Evolutionary conservation across 2,113 vertebrate species (phyloP).

Genomic region (Scortum barcoo): DNA sequence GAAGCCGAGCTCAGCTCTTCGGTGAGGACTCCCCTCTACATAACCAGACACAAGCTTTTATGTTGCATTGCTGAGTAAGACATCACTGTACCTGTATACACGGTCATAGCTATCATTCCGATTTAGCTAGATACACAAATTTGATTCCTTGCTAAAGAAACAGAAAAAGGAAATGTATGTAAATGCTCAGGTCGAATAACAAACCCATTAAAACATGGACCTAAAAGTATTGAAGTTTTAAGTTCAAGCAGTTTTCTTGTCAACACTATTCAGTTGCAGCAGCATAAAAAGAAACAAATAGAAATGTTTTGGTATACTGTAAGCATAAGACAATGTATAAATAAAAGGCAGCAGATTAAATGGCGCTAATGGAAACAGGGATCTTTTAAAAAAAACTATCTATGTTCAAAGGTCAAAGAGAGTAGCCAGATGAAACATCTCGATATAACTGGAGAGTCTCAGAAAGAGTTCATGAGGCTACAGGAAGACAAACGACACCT

Average conservation of each 20-base stretch:
- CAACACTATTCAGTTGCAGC: neutral
- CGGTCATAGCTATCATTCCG: neutral
- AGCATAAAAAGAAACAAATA: neutral
- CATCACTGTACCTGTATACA: neutral
- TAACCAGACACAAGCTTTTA: neutral
- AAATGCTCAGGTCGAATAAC: neutral
- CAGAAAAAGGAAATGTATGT: neutral
- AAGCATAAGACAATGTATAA: neutral
- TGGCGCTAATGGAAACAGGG: neutral
- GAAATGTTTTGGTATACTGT: neutral
- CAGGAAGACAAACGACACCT: constrained; percentile 86
- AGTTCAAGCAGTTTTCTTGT: neutral
- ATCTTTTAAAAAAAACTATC: neutral
- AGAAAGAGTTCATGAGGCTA: constrained; percentile 85
- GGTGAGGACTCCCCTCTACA: constrained; percentile 69
- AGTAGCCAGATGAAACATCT: constrained; percentile 68
- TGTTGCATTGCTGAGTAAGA: neutral
- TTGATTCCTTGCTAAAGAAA: neutral
- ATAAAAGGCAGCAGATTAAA: neutral
- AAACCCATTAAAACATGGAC: neutral
- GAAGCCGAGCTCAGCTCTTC: constrained; percentile 78
- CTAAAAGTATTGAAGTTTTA: neutral
- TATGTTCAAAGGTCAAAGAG: constrained; percentile 79
- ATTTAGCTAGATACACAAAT: neutral
- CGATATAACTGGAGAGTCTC: constrained; percentile 71